Evolutionary conservation across 2,113 vertebrate species (phyloP), one percentile per base, ranked within the genome.

Genomic region (Periophthalmodon schlosseri): DNA sequence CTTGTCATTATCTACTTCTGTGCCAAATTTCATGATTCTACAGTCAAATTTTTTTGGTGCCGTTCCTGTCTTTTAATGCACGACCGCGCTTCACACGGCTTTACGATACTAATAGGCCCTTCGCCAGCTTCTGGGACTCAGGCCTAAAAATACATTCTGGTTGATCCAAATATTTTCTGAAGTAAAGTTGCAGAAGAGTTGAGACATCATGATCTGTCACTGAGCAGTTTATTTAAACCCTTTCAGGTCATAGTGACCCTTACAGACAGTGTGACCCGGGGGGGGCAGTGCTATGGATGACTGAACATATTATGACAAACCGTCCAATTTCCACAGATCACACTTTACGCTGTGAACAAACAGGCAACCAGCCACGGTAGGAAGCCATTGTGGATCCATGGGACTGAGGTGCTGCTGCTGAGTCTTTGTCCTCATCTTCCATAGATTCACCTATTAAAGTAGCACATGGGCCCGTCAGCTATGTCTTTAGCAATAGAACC

Each of bases 381-480:
- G 80, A 75, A 67, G 73, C 70, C 87, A 90, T 89, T 89, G 90
- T 88, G 84, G 84, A 72, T 76, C 69, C 83, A 68, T 52, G 77
- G 72, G 77, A 74, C 81, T 81, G 56, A 86, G 81, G 81, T 74
- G 80, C 85, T 87, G 82, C 86, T 86, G 83, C 81, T 88, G 76
- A 83, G 86, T 63, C 76, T 88, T 91, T 93, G 91, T 93, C 83
- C 34, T 58, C 78, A 79, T 87, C 82, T 82, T 89, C 81, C 56
- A 85, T 78, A 21, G 77, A 23, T 52, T 76, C 20, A 71, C 86
- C 84, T 81, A 75, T 72, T 65, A 86, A 70, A 52, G 65, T 66
- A n/a, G 75, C 86, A 88, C 83, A 91, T 90, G 90, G 89, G 83
- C 70, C 68, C 76, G 84, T 86, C 84, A 74, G 70, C 73, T 73